These are phyloP conservation scores for Apodemus sylvaticus DNA, from an alignment of 2,113 vertebrate species.

Conservation along the genomic window DNA sequence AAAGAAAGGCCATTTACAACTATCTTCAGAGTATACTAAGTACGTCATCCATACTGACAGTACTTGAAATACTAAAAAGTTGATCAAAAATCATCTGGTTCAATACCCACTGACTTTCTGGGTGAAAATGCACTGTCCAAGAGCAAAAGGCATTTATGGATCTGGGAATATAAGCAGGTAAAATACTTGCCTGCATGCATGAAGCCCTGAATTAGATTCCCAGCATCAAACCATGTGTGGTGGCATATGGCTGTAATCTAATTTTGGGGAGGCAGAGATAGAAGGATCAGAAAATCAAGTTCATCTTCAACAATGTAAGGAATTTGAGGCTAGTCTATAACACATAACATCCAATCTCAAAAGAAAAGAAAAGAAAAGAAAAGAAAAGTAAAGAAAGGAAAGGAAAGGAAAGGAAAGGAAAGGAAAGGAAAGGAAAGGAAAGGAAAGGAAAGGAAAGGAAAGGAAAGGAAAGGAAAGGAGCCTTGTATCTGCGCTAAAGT, in stretches of 20 bases:
- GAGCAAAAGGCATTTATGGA: neutral
- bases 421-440: too few relatives aligned
- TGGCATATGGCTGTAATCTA: neutral
- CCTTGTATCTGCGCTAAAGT: neutral
- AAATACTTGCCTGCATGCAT: neutral
- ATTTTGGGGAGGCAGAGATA: neutral
- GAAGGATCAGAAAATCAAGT: neutral
- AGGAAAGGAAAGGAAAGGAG: neutral
- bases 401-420: neutral
- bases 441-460: rapidly evolving
- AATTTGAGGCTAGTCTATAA: neutral
- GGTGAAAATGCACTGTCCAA: neutral
- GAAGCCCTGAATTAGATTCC: neutral
- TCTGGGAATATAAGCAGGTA: neutral
- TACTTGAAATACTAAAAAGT: neutral
- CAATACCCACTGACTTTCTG: neutral
- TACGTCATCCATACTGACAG: neutral
- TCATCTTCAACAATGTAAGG: neutral
- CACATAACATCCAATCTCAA: neutral
- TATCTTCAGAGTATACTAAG: neutral
- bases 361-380: neutral
- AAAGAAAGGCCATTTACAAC: neutral
- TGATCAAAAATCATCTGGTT: neutral
- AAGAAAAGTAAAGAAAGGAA: rapidly evolving
- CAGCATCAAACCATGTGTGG: neutral